A percentile compares a stretch with the other conserved stretches of the same genome.
phyloP scores from a whole-genome alignment of 2,888 invertebrate genomes.

The Ophion slaviceki region DNA sequence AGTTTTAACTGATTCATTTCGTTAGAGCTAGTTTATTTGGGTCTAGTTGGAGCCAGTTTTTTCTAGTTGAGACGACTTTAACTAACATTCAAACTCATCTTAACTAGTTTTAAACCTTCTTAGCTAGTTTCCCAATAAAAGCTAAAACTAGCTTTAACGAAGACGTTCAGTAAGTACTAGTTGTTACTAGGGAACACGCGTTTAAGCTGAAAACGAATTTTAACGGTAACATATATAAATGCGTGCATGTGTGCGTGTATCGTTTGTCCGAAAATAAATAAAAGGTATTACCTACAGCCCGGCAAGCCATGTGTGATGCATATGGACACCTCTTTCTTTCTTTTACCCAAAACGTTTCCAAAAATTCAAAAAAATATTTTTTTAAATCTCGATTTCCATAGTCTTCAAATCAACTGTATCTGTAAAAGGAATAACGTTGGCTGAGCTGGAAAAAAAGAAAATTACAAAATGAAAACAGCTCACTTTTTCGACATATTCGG shows the following conservation, averaged over 20 bases:
- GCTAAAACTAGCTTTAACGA: too few relatives aligned
- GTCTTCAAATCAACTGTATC: background rate
- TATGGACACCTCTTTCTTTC: slow-evolving; percentile 19
- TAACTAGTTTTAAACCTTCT: too few relatives aligned
- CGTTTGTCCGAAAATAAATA: slow-evolving; percentile 58
- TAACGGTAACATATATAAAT: background rate
- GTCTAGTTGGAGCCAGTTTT: too few relatives aligned
- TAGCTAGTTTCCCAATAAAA: too few relatives aligned
- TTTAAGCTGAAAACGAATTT: too few relatives aligned
- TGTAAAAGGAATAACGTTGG: slow-evolving; percentile 19
- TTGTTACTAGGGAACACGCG: too few relatives aligned
- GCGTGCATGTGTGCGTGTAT: slow-evolving; percentile 11
- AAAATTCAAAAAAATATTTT: slow-evolving; percentile 23
- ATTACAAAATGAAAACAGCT: slow-evolving; percentile 12
- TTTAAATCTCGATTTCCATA: background rate
- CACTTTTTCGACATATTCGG: slow-evolving; percentile 35
- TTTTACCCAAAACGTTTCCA: slow-evolving; percentile 31
- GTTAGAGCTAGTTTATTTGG: background rate
- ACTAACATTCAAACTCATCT: too few relatives aligned
- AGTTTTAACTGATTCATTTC: too few relatives aligned
- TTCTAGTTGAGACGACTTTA: too few relatives aligned
- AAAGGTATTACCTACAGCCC: slow-evolving; percentile 58
- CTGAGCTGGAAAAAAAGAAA: background rate
- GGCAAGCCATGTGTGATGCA: slow-evolving; percentile 62
- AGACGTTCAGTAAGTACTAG: too few relatives aligned